Evolutionary conservation across 2,113 vertebrate species (phyloP).

Genomic region (Microtus pennsylvanicus): DNA sequence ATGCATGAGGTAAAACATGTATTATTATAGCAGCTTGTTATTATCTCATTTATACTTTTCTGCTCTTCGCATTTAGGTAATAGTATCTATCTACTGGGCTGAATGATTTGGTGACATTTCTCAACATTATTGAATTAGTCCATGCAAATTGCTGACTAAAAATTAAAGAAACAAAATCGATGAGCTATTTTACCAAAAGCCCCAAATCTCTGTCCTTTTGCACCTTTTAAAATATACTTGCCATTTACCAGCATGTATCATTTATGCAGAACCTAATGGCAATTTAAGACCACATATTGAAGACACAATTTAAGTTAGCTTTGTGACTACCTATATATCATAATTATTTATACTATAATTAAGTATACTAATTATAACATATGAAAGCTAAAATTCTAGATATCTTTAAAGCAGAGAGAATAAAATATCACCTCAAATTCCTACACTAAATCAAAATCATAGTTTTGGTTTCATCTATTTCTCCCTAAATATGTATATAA

Average conservation of each 20-base stretch:
- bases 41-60: neutral
- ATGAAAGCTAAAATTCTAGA: neutral
- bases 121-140: neutral
- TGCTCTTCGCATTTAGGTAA: neutral
- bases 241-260: neutral
- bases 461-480: neutral
- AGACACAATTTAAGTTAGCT: conserved; percentile 8
- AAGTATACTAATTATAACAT: neutral
- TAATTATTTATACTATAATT: neutral
- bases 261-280: conserved; percentile 2
- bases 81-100: neutral
- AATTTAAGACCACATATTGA: conserved; percentile 24
- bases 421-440: neutral
- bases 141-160: neutral
- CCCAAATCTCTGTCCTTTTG: neutral
- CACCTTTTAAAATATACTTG: conserved; percentile 6
- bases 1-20: neutral
- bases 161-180: conserved; percentile 30
- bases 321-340: conserved; percentile 36
- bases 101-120: neutral
- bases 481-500: neutral
- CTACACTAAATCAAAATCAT: neutral
- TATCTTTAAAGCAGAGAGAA: conserved; percentile 1
- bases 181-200: neutral
- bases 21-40: neutral